Percentiles rank a stretch among this genome's conserved stretches.
Conservation (phyloP, 2,888 invertebrate genomes). For the Synanthedon andrenaeformis region DNA sequence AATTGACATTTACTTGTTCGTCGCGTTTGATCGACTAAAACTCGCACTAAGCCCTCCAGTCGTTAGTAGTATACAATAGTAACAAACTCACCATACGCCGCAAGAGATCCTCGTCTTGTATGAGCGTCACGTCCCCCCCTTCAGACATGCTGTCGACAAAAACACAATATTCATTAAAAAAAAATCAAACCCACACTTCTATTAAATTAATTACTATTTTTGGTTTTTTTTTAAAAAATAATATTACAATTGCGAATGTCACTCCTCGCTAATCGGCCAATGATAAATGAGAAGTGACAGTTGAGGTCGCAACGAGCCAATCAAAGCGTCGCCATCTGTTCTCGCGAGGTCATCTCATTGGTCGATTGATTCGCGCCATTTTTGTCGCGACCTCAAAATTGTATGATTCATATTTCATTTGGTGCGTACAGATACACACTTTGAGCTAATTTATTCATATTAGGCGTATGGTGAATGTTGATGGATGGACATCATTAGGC, state of each 20-base stretch:
- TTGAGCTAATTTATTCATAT: slow-evolving; percentile 5
- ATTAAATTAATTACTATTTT: no score
- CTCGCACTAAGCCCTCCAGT: no score
- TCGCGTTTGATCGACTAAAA: no score
- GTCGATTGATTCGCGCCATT: slow-evolving; percentile 9
- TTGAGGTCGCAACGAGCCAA: slow-evolving; percentile 7
- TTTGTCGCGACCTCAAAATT: slow-evolving; percentile 5
- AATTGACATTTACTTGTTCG: no score
- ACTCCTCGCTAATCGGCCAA: slow-evolving; percentile 3
- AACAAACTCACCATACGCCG: slow-evolving; percentile 86
- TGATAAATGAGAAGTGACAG: slow-evolving; percentile 7
- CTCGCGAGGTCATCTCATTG: slow-evolving; percentile 8
- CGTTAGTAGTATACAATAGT: no score
- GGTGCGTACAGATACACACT: not conserved
- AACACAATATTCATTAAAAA: not conserved
- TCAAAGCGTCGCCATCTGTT: slow-evolving; percentile 8
- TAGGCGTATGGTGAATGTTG: not conserved
- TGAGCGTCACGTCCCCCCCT: slow-evolving; percentile 75
- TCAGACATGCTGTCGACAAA: slow-evolving; percentile 62
- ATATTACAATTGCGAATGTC: not conserved
- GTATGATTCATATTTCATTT: not conserved
- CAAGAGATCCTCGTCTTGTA: slow-evolving; percentile 81
- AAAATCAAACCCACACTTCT: not conserved
- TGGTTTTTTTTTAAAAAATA: not conserved
- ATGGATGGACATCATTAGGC: no score